A percentile compares a stretch with the other conserved stretches of the same genome.
phyloP scores from a whole-genome alignment of 2,888 invertebrate species.

The Didymodactylos carnosus region DNA sequence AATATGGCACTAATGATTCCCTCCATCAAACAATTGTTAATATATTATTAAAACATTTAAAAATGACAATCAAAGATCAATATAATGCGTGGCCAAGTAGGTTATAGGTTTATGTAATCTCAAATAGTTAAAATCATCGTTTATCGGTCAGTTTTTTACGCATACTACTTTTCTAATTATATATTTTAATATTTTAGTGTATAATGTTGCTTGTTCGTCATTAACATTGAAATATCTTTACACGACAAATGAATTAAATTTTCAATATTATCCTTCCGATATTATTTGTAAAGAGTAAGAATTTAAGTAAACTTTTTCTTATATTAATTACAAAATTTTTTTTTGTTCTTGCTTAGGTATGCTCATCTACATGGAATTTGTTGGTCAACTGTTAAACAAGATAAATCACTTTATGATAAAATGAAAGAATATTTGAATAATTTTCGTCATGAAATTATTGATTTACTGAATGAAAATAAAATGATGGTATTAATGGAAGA shows the following conservation, averaged over 20 bases:
- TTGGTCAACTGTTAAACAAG: background rate
- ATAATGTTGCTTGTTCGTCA: background rate
- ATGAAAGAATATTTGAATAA: background rate
- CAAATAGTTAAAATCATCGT: no score
- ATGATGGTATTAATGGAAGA: background rate
- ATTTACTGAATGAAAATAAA: background rate
- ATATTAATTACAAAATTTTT: background rate
- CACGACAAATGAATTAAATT: background rate
- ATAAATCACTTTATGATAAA: background rate
- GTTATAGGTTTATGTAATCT: no score
- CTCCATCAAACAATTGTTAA: background rate
- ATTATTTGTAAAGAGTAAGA: background rate
- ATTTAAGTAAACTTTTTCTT: background rate
- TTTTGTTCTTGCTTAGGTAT: background rate
- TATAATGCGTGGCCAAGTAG: background rate
- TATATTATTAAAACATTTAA: background rate
- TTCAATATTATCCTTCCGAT: background rate
- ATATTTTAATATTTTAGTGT: no score
- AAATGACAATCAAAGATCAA: background rate
- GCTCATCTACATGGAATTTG: background rate
- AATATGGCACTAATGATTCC: background rate
- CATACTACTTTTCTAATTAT: no score
- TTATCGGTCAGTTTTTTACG: no score
- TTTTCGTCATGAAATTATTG: background rate
- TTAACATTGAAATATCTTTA: background rate